Percentiles rank a stretch among this genome's conserved stretches.
phyloP scores from a whole-genome alignment of 2,113 vertebrate genomes.

The Onychostruthus taczanowskii region DNA sequence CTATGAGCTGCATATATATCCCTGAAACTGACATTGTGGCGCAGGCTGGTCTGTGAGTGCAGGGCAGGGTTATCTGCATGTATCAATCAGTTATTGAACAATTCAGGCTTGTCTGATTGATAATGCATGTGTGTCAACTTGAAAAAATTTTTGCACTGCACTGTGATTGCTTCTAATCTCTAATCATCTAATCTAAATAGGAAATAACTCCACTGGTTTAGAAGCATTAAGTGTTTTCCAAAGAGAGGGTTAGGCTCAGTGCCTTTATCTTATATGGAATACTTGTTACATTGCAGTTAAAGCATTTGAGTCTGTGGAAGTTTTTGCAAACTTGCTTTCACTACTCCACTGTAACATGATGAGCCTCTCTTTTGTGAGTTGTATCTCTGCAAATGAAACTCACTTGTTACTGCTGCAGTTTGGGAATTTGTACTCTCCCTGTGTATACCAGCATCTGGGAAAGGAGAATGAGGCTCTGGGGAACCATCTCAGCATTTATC shows the following conservation, averaged over 20 bases:
- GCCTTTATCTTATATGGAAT: not conserved
- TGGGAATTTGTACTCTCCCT: not conserved
- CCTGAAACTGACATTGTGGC: not conserved
- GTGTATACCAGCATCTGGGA: not conserved
- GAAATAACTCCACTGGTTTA: not conserved
- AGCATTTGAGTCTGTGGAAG: not conserved
- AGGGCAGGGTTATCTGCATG: not conserved
- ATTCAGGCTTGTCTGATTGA: not conserved
- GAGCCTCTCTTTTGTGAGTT: not conserved
- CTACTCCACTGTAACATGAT: not conserved
- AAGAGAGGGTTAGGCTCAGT: not conserved
- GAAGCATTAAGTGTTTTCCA: not conserved
- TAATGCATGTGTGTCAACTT: fast-evolving
- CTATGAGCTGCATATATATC: not conserved
- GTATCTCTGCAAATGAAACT: not conserved
- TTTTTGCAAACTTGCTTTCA: not conserved
- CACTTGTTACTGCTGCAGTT: not conserved
- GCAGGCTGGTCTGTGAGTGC: not conserved
- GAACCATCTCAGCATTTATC: not conserved
- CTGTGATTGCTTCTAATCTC: not conserved
- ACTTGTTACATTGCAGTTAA: not conserved
- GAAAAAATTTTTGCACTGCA: not conserved
- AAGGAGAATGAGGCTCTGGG: not conserved
- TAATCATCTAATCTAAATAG: not conserved
- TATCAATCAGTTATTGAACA: not conserved